Base-by-base conservation (phyloP, 2,113 vertebrate genomes). In the Puntigrus tetrazona region DNA sequence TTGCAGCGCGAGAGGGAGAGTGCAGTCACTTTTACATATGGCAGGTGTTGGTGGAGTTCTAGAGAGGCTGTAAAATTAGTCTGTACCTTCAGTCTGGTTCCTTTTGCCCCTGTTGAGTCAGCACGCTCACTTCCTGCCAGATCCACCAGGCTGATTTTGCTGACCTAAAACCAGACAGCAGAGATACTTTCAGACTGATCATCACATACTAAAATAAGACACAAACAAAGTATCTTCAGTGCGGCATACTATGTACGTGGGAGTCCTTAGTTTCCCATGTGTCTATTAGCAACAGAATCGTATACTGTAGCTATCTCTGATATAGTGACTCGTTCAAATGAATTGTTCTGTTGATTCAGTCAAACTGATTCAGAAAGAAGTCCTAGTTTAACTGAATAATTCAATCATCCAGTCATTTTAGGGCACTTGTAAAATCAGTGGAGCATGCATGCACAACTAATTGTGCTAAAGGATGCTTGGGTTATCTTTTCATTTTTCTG, bases 121-220 rank as follows among this genome's bases (percentile, higher is more conserved):
- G 98, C 98, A 78, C 98, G 93, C 88, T 99, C 98, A 5, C 98
- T 99, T 43, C 98, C 98, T 27, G 98, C 98, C 81, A 99, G 94
- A 89, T 99, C 98, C 92, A 99, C 98, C 31, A 99, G 94, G 92
- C 98, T 99, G 87, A 99, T 98, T 95, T 99, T 99, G 94, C 98
- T 99, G 91, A 99, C 98, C 98, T 99, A 89, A 18, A 85, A 77
- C 89, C 1, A 86, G 41, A 91, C 50, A 31, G 74, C 4, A n/a
- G 20, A 84, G 63, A 57, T 4, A 82, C 85, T 86, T 83, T 67
- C 4, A 83, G 76, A n/a, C 45, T 59, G 80, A 36, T 36, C 72
- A 50, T 13, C 27, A 77, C 63, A 73, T 20, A 22, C 27, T 38
- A 36, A 75, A 20, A 75, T 72, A 85, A 84, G 38, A 5, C 10